Base-by-base conservation (phyloP, 2,888 invertebrate species). In the Macrophya alboannulata region DNA sequence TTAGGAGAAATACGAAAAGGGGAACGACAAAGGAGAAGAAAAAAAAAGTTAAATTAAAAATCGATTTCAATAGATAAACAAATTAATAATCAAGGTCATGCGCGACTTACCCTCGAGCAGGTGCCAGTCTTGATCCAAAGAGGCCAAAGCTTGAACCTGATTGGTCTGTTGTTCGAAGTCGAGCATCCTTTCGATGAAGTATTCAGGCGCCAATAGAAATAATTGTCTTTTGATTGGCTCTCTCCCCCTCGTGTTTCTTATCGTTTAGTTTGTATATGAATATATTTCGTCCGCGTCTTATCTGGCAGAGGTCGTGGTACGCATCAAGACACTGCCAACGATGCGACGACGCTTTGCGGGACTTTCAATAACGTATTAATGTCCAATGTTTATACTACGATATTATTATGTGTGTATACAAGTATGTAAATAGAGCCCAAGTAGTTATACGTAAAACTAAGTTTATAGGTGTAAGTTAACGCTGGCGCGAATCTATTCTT, bases 101-200 rank as follows among this genome's bases (percentile, higher is more conserved):
- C 86, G 85, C 72, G 43, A 45, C 91, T 92, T 88, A 91, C 91
- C 92, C 90, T 91, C 90, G 87, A 91, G 90, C 90, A 91, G 90
- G 89, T 91, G 91, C 90, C 90, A 91, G 89, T 91, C 90, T 85
- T 90, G 90, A 87, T 90, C 89, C 87, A 90, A 89, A 86, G 90
- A 91, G 85, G 90, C 91, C 87, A 90, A 87, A 85, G 91, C 89
- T 87, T 90, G 90, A 85, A 90, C 89, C 88, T 91, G 91, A 90
- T 91, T 91, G 87, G 91, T 89, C 86, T 91, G 91, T 89, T 91
- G 91, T 90, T 91, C 91, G 84, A 91, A 91, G 89, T 91, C 91
- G 89, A 91, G 90, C 91, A 91, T 91, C 88, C 88, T 88, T 81
- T 25, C 81, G 62, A 51, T 62, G 86, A 68, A 76, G 84, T 62